A percentile compares a stretch with the other conserved stretches of the same genome.
These are phyloP conservation scores for Thalassophryne amazonica DNA, from an alignment of 2,797 vertebrate genomes.

Conservation along the genomic window DNA sequence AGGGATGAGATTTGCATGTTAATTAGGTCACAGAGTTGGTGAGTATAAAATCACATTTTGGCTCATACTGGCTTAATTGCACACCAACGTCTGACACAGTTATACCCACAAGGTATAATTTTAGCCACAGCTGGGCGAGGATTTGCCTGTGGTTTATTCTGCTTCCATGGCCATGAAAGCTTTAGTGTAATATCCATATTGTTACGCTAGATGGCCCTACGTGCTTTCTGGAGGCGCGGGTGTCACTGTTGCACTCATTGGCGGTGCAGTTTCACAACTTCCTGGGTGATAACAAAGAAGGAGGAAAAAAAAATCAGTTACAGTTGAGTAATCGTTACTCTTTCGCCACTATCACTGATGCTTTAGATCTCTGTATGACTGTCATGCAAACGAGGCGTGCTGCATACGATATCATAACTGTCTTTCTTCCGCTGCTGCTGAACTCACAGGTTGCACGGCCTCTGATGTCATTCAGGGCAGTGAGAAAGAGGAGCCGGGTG, in stretches of 20 bases:
- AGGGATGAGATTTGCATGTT: too few species aligned
- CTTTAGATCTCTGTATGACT: conserved; percentile 10
- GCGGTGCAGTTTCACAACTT: conserved; percentile 14
- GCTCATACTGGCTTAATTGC: too few species aligned
- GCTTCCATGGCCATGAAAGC: conserved; percentile 10
- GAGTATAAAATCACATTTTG: too few species aligned
- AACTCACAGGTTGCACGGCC: conserved; percentile 55
- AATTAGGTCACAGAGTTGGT: too few species aligned
- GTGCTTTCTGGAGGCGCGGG: conserved; percentile 24
- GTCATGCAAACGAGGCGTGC: neutral
- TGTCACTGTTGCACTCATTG: conserved; percentile 19
- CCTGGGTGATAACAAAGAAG: conserved; percentile 2
- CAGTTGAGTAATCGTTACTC: neutral
- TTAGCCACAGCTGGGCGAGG: too few species aligned
- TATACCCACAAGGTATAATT: too few species aligned
- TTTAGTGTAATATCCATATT: conserved; percentile 60
- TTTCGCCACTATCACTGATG: too few species aligned
- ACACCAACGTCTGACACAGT: too few species aligned
- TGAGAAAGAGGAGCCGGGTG: conserved; percentile 63
- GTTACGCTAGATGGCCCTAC: conserved; percentile 72
- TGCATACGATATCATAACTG: conserved; percentile 16
- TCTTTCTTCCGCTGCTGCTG: conserved; percentile 35
- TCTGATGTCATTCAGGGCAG: conserved; percentile 57
- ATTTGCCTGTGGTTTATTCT: too few species aligned
- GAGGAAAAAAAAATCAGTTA: neutral